Evolutionary conservation across 1,140 invertebrate species (phyloP), one percentile per base, ranked within the genome.

Genomic region (Sitophilus oryzae): DNA sequence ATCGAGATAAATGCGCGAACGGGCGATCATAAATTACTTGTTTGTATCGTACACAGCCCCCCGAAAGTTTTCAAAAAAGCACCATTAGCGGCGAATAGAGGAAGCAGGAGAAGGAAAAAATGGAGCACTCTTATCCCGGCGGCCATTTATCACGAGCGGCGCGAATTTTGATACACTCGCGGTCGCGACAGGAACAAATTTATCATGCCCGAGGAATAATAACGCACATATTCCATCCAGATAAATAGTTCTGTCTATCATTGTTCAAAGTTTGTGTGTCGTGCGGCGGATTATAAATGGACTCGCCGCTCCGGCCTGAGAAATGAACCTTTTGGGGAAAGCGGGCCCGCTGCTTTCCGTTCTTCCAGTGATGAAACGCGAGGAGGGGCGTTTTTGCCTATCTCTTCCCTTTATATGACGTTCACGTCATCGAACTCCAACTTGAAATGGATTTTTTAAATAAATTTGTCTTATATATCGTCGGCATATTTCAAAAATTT

Each of bases 181-280:
- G 23, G 35, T 38, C 11, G 34, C 23, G 47, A 49, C 45, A 44
- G 22, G 56, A 59, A 65, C 56, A 66, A 60, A 61, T 66, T 66
- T 66, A 66, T 66, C 61, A 64, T 64, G 59, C 62, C 55, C 38
- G 37, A 47, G 60, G 63, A 63, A 65, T 65, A 65, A 66, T 66
- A 66, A 66, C 62, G 60, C 45, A 56, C 53, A 56, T 63, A 66
- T 61, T 66, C 62, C 58, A 53, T 50, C 54, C 57, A 58, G 60
- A 66, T 66, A 66, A 66, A 66, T 67, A 66, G 64, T 67, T 67
- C 62, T 67, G 66, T 66, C 66, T 66, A 67, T 67, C 64, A 64
- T 60, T 62, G 64, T 61, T 60, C 56, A 62, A 66, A 64, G 60
- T 66, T 66, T 63, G 36, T n/a, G n/a, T 46, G 59, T 60, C 37